Evolutionary conservation across 2,888 invertebrate genomes (phyloP), one percentile per base, ranked within the genome.

Genomic region (Cistogaster globosa): DNA sequence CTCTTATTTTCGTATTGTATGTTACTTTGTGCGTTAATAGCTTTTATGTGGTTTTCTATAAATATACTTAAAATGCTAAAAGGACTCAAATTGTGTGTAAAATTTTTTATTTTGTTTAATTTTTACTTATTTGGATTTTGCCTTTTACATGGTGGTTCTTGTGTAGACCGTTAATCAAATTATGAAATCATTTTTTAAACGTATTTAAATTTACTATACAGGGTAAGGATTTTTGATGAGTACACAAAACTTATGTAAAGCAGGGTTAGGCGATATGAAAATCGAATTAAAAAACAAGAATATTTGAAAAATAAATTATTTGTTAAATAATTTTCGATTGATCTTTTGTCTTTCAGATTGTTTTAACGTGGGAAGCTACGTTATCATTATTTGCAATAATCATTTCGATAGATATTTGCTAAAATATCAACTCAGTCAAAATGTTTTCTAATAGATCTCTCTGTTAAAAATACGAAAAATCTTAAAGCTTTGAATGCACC

Each of bases 151-250:
- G 53, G 11, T 38, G 32, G 16, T 77, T 69, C 51, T 68, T 63
- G 62, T 82, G 63, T 48, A 69, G 74, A 75, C 63, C 74, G 78
- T 85, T 85, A 85, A 85, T 85, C 84, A 81, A 85, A 82, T 82
- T 85, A 78, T 65, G 38, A 82, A 85, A 75, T 78, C 45, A 60
- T 78, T 85, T 85, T 53, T 78, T 58, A 72, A 77, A 77, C 22
- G n/a, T 57, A 26, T 68, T 36, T 38, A 42, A 48, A 68, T 8
- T 36, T 32, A 16, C 8, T 5, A n/a, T n/a, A 16, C 12, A 71
- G 69, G 12, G 32, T 32, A 48, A 18, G 9, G 8, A 18, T 18
- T 58, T 18, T 8, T 11, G 0, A 20, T 8, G 6, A 58, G 1
- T 26, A 45, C 26, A 69, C 12, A 22, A 51, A 26, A 26, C 26